Evolutionary conservation across 2,797 vertebrate species (phyloP).

Genomic region (Bothrops alternatus): DNA sequence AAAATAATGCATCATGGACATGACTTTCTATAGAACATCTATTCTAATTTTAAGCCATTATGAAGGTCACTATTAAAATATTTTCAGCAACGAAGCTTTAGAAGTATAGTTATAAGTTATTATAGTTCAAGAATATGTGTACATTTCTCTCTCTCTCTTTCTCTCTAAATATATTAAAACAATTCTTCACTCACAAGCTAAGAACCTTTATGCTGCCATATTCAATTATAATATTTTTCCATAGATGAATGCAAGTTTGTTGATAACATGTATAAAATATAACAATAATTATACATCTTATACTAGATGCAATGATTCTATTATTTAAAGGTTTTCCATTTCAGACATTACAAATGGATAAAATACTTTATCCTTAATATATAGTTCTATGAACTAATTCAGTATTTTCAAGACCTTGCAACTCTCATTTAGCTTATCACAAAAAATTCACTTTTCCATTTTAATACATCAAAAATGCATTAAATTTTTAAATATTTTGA

Average conservation of each 20-base stretch:
- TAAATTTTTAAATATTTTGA: constrained; percentile 32
- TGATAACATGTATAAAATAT: not conserved
- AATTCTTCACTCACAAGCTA: not conserved
- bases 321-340: not conserved
- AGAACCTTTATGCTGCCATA: not conserved
- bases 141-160: not conserved
- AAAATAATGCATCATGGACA: not conserved
- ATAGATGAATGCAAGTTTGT: constrained; percentile 27
- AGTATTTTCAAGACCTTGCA: not conserved
- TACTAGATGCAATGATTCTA: not conserved
- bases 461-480: constrained; percentile 24
- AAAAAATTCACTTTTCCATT: constrained; percentile 28
- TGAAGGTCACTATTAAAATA: not conserved
- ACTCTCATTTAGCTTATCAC: constrained; percentile 11
- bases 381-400: constrained; percentile 27
- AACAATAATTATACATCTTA: not conserved
- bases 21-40: not conserved
- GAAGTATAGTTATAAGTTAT: constrained; percentile 8
- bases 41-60: not conserved
- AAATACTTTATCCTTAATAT: constrained; percentile 21
- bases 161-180: not conserved
- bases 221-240: constrained; percentile 22
- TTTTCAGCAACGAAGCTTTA: constrained; percentile 33
- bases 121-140: not conserved
- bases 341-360: constrained; percentile 17